phyloP scores from a whole-genome alignment of 2,113 vertebrate genomes.

The Gymnarchus niloticus region DNA sequence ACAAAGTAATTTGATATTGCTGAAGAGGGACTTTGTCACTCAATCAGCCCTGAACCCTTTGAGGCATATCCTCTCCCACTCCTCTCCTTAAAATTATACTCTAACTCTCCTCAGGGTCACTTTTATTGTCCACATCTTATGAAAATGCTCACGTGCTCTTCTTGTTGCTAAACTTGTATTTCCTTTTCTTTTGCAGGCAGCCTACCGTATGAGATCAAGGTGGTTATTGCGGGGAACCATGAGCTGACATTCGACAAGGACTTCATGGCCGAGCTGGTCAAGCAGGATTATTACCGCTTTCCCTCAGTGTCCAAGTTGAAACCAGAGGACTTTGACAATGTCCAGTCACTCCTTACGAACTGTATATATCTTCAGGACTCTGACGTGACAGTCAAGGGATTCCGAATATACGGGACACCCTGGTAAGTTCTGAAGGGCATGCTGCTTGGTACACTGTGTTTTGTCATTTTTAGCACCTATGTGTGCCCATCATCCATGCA shows the following conservation, averaged over 20 bases:
- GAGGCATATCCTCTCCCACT: neutral
- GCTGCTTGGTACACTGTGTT: neutral
- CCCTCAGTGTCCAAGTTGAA: slow-evolving; percentile 99
- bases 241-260: slow-evolving; percentile 99
- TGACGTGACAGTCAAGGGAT: slow-evolving; percentile 95
- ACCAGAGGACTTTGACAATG: slow-evolving; percentile 99
- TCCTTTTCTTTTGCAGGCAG: slow-evolving; percentile 68
- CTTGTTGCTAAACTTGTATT: neutral
- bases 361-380: slow-evolving; percentile 99
- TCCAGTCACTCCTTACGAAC: slow-evolving; percentile 96
- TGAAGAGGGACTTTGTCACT: neutral
- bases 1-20: neutral
- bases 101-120: neutral
- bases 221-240: slow-evolving; percentile 98
- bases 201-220: slow-evolving; percentile 96
- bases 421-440: slow-evolving; percentile 72
- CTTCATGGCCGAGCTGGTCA: slow-evolving; percentile 98
- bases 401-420: slow-evolving; percentile 93
- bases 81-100: neutral
- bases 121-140: neutral
- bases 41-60: neutral
- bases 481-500: no score
- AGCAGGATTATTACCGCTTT: slow-evolving; percentile 99
- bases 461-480: neutral
- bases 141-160: neutral